Percentiles rank a stretch among this genome's conserved stretches.
Conservation (phyloP, 2,888 invertebrate genomes). For the Yponomeuta sedellus region DNA sequence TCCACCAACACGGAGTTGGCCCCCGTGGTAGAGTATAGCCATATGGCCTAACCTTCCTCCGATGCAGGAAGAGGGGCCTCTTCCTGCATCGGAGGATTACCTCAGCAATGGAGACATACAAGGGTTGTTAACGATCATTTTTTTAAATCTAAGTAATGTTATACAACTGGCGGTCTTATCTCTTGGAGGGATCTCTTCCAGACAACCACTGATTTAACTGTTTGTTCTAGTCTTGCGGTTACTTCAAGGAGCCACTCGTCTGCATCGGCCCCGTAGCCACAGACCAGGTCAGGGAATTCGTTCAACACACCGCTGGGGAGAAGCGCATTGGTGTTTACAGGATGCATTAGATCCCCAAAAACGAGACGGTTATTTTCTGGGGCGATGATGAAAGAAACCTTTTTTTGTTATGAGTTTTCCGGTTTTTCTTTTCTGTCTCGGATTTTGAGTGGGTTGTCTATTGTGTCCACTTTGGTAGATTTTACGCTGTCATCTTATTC, state of each 20-base stretch:
- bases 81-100: no score
- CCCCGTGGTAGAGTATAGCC: no score
- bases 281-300: conserved; percentile 81
- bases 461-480: neutral
- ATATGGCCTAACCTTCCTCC: no score
- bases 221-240: conserved; percentile 84
- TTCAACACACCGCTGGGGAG: conserved; percentile 89
- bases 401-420: neutral
- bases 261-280: conserved; percentile 91
- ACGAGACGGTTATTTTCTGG: neutral
- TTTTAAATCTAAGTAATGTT: no score
- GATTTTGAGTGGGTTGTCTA: neutral
- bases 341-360: conserved; percentile 35
- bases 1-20: no score
- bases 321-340: conserved; percentile 84
- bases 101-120: no score
- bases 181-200: no score
- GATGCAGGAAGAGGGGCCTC: no score
- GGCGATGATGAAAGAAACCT: neutral
- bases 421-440: neutral
- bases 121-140: no score
- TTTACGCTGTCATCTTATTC: no score
- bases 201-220: neutral
- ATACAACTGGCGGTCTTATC: no score
- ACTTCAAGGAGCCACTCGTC: conserved; percentile 91